Base-by-base conservation (phyloP, 2,113 vertebrate genomes). In the Sebastes schlegelii region DNA sequence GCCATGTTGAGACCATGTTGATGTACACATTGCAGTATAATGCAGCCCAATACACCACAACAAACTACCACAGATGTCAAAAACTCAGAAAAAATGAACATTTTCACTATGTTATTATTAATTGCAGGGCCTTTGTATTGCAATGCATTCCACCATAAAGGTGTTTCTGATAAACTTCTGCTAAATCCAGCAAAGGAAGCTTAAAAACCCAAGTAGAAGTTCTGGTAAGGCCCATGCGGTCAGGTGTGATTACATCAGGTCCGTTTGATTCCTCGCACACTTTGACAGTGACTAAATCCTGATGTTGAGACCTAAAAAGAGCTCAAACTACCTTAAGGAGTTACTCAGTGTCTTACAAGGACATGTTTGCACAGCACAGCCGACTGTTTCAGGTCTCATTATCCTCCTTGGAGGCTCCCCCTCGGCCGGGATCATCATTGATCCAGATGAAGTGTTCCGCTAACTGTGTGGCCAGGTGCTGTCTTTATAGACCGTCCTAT, bases 391-490 rank as follows among this genome's bases (percentile, higher is more conserved):
- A 49, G 60, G 21, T 83, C 82, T 82, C 77, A 86, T 89, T 89
- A 85, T 71, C 86, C 60, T 77, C 77, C 69, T 48, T 16, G 63
- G 66, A 67, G 57, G 46, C 70, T 69, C 49, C 76, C 63, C 62
- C 82, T 66, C 46, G 46, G 66, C 70, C n/a, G 12, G 62, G 71
- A 81, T 84, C 82, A 51, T 14, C 89, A 93, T 92, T 83, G 93
- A 93, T 93, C 90, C 76, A 86, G 80, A 91, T 88, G 78, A 89
- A 92, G 89, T 85, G 84, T 91, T 87, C 57, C 16, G 67, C 86
- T 85, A 91, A 92, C 91, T 89, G 85, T 65, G 81, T 79, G 83
- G 77, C 82, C 92, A 91, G 90, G 90, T 93, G 86, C 81, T 69
- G 74, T 81, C 87, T 89, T 89, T 71, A 92, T 83, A 75, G 89